A percentile compares a stretch with the other conserved stretches of the same genome.
phyloP scores from a whole-genome alignment of 2,113 vertebrate species.

The Orthonyx spaldingii region DNA sequence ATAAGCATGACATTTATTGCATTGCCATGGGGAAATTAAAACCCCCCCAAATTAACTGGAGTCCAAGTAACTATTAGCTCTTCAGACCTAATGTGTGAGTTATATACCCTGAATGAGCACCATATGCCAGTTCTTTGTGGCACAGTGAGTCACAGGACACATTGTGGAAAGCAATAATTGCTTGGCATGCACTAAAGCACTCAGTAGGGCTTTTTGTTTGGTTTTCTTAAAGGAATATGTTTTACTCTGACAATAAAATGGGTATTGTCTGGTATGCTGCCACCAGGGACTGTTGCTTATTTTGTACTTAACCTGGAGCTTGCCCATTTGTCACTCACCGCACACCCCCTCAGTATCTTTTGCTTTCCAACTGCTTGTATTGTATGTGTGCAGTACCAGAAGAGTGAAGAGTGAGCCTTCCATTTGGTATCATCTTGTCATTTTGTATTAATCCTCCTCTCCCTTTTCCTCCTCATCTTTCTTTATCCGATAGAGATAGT shows the following conservation, averaged over 20 bases:
- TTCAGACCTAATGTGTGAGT: slow-evolving; percentile 12
- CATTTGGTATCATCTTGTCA: not conserved
- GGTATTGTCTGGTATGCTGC: not conserved
- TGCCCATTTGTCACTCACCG: not conserved
- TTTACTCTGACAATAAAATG: not conserved
- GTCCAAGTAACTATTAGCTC: slow-evolving; percentile 20
- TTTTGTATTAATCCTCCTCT: not conserved
- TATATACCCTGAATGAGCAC: slow-evolving; percentile 23
- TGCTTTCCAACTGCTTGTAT: not conserved
- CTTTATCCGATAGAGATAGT: not conserved
- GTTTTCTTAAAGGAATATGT: slow-evolving; percentile 26
- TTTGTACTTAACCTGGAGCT: not conserved
- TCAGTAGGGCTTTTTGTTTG: not conserved
- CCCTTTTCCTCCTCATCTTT: not conserved
- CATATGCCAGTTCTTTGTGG: slow-evolving; percentile 27
- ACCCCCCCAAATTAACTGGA: not conserved
- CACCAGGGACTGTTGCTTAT: not conserved
- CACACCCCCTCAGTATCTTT: not conserved
- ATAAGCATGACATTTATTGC: slow-evolving; percentile 28
- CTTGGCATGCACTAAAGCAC: not conserved
- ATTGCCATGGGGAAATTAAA: not conserved
- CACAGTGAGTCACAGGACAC: slow-evolving; percentile 20
- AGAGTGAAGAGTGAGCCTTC: not conserved
- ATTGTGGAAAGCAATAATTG: slow-evolving; percentile 6
- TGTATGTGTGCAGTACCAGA: not conserved